These are phyloP conservation scores for Pollenia amentaria DNA, from an alignment of 2,888 invertebrate species.

Conservation along the genomic window DNA sequence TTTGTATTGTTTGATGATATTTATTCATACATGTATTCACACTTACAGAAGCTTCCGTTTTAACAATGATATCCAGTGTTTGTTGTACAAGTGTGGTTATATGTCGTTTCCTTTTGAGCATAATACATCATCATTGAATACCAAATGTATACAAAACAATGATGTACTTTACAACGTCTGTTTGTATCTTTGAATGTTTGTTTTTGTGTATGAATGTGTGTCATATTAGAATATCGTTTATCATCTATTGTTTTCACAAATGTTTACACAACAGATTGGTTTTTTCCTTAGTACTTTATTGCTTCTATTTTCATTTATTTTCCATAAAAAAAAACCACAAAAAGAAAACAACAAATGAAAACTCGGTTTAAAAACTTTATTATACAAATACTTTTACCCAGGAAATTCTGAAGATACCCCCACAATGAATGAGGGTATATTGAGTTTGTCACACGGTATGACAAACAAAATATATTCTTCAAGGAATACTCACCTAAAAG, in stretches of 20 bases:
- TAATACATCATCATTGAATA: slow-evolving; percentile 68
- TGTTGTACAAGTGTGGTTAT: slow-evolving; percentile 23
- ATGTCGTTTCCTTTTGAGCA: slow-evolving; percentile 40
- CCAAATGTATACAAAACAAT: slow-evolving; percentile 51
- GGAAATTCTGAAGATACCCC: neutral
- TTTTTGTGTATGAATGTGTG: slow-evolving; percentile 35
- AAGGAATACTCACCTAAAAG: too few relatives aligned
- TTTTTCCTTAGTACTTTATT: slow-evolving; percentile 23
- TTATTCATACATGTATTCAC: slow-evolving; percentile 43
- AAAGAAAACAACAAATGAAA: neutral
- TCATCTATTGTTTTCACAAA: slow-evolving; percentile 64
- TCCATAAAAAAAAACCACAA: slow-evolving; percentile 18
- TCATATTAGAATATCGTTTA: slow-evolving; percentile 57
- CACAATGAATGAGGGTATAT: neutral
- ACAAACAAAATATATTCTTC: too few relatives aligned
- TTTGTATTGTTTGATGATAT: slow-evolving; percentile 61
- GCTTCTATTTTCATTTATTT: slow-evolving; percentile 15
- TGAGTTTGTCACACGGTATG: too few relatives aligned
- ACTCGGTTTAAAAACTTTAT: neutral
- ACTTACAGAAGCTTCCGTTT: slow-evolving; percentile 11
- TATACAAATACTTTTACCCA: slow-evolving; percentile 26
- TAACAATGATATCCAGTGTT: neutral
- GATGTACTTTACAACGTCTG: neutral
- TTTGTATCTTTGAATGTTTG: slow-evolving; percentile 1
- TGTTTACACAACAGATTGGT: slow-evolving; percentile 70